These are phyloP conservation scores for Cheilosia urbana DNA, from an alignment of 2,888 invertebrate species.

Conservation along the genomic window DNA sequence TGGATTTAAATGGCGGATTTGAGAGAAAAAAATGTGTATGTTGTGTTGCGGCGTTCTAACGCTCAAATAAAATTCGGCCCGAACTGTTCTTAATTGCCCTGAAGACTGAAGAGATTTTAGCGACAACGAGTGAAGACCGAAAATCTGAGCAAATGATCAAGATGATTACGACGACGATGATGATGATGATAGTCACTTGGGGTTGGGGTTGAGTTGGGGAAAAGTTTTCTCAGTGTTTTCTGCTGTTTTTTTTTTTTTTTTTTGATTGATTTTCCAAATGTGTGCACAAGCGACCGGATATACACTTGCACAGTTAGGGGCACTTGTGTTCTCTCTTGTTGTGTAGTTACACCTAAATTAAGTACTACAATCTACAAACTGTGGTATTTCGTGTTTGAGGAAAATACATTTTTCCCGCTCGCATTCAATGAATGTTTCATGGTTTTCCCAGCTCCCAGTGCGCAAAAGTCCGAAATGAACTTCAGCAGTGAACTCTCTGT, in stretches of 20 bases:
- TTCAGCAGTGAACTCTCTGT: conserved; percentile 45
- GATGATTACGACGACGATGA: conserved; percentile 28
- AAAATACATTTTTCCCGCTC: conserved; percentile 71
- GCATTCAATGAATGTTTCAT: conserved; percentile 50
- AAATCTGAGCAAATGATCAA: conserved; percentile 49
- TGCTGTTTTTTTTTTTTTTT: conserved; percentile 30
- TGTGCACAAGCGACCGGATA: conserved; percentile 36
- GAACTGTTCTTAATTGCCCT: conserved; percentile 75
- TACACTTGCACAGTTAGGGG: conserved; percentile 20
- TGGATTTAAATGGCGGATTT: conserved; percentile 77
- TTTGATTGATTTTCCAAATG: conserved; percentile 71
- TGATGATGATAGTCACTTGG: conserved; percentile 41
- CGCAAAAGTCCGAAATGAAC: conserved; percentile 64
- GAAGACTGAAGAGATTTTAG: conserved; percentile 74
- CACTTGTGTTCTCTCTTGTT: conserved; percentile 46
- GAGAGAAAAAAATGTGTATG: conserved; percentile 75
- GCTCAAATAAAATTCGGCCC: conserved; percentile 75
- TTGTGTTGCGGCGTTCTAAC: conserved; percentile 73
- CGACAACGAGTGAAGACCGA: conserved; percentile 51
- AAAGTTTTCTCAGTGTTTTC: conserved; percentile 52
- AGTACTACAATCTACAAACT: conserved; percentile 66
- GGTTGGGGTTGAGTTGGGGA: conserved; percentile 66
- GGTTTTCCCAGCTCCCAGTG: conserved; percentile 48
- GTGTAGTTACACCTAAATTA: conserved; percentile 72
- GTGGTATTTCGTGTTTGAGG: conserved; percentile 47